Base-by-base conservation (phyloP, 2,888 invertebrate species). In the Acronicta alni region DNA sequence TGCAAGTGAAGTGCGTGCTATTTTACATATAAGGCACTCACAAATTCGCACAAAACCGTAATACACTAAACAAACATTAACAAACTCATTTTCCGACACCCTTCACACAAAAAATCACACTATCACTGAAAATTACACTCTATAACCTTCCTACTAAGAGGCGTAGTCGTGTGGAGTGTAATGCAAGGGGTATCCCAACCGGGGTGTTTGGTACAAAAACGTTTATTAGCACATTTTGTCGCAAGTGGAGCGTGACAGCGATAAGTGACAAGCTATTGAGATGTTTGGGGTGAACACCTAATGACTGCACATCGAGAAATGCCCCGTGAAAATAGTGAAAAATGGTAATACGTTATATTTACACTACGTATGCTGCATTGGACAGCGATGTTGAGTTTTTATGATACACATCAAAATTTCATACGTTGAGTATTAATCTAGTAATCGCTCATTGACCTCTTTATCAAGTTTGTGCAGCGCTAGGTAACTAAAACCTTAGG, bases 181-280 rank as follows among this genome's bases (percentile, higher is more conserved):
- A 4, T 9, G 10, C 57, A 66, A 77, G 74, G 85, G 84, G 80
- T 79, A 80, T 70, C 57, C 51, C 53, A 69, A 80, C 74, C 77
- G 79, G 81, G 80, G 78, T 64, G 77, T 75, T 77, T 74, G 74
- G 82, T 80, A 86, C 81, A 88, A 89, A 90, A 91, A 88, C 89
- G 89, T 91, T 91, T 91, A 91, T 91, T 90, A 91, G 89, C 88
- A 83, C 89, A 87, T 90, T 89, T 81, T 82, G 82, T 81, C 73
- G 86, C 84, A 83, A 89, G 86, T 89, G 86, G 82, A 89, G 87
- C 92, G 90, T 88, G 86, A 79, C 80, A 67, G 81, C 79, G 89
- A 85, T 89, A 89, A 90, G 90, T 90, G 90, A 90, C 89, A 86
- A 87, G 86, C 89, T 82, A 88, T 88, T 84, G 88, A 88, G 88